A percentile compares a stretch with the other conserved stretches of the same genome.
These are phyloP conservation scores for Stomatorhinus walkeri DNA, from an alignment of 2,797 vertebrate genomes.

Conservation along the genomic window DNA sequence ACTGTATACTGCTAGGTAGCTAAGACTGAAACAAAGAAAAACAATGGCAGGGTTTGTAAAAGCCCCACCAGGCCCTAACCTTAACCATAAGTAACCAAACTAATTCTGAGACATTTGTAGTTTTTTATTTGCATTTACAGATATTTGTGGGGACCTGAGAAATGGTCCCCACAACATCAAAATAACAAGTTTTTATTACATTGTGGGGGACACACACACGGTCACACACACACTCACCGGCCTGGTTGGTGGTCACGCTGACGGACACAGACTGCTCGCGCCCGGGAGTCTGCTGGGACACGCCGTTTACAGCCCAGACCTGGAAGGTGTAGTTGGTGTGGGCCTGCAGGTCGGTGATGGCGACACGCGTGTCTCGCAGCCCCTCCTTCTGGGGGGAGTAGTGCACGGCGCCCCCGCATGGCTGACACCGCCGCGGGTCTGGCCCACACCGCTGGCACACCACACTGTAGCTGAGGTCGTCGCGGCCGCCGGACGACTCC, in stretches of 20 bases:
- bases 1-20: background rate
- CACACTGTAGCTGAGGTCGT: constrained; percentile 78
- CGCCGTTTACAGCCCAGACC: constrained; percentile 85
- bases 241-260: constrained; percentile 96
- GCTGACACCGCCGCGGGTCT: constrained; percentile 69
- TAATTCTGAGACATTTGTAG: background rate
- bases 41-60: background rate
- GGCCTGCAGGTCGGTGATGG: constrained; percentile 89
- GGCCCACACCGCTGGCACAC: constrained; percentile 78
- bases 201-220: background rate
- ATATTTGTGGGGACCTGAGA: background rate
- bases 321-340: constrained; percentile 97
- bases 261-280: constrained; percentile 83
- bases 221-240: constrained; percentile 62
- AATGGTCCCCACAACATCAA: background rate
- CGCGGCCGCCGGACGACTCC: constrained; percentile 69
- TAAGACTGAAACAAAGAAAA: background rate
- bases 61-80: too few species aligned
- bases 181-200: background rate
- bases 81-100: background rate
- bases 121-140: background rate
- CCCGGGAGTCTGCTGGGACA: constrained; percentile 77
- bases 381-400: constrained; percentile 78
- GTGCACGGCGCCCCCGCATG: constrained; percentile 78
- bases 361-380: constrained; percentile 75